Evolutionary conservation across 2,888 invertebrate genomes (phyloP).

Genomic region (Platycnemis pennipes): DNA sequence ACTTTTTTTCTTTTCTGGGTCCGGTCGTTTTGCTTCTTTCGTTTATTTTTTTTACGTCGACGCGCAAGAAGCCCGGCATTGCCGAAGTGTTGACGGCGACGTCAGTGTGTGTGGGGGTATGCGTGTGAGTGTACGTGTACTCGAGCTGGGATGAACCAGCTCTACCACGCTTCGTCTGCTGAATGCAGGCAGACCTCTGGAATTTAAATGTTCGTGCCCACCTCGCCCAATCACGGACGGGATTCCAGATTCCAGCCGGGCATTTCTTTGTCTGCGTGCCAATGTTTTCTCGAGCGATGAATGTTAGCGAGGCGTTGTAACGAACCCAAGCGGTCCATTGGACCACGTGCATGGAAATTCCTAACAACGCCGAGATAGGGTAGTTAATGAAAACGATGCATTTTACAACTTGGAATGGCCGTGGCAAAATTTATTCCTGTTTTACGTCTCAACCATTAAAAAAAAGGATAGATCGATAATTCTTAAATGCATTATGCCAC

Average conservation of each 20-base stretch:
- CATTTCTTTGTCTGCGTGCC: slow-evolving; percentile 22
- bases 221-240: slow-evolving; percentile 21
- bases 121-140: not conserved
- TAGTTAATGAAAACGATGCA: too few species aligned
- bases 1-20: not conserved
- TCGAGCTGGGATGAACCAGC: not conserved
- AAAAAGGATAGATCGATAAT: too few species aligned
- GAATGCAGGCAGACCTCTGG: slow-evolving; percentile 33
- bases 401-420: too few species aligned
- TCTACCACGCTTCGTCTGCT: not conserved
- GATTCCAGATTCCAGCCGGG: slow-evolving; percentile 31
- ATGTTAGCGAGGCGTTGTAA: not conserved
- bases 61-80: not conserved
- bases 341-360: not conserved
- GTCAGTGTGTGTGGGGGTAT: not conserved
- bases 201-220: slow-evolving; percentile 22
- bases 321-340: not conserved
- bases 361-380: too few species aligned
- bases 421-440: too few species aligned
- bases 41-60: not conserved
- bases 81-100: slow-evolving; percentile 30
- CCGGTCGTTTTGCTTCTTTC: too few species aligned
- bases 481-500: too few species aligned
- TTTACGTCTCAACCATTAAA: too few species aligned
- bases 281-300: not conserved